Evolutionary conservation across 1,140 invertebrate species (phyloP), one percentile per base, ranked within the genome.

Genomic region (Berghia stephanieae): DNA sequence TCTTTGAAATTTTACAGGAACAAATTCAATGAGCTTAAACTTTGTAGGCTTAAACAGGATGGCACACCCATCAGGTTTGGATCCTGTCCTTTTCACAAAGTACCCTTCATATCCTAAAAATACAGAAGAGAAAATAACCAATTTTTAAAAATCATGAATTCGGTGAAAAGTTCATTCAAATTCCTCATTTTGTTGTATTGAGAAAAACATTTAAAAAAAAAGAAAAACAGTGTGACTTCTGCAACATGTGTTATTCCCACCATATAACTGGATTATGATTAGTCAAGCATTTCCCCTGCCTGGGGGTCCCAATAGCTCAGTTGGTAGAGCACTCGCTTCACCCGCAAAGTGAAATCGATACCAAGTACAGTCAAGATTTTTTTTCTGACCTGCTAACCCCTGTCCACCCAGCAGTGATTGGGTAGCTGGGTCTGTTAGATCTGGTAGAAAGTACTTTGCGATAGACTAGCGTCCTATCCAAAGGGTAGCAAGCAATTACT

Each of bases 41-140:
- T 92, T 90, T 0, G 89, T 86, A 2, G 87, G 84, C 81, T 93
- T 94, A 83, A 92, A 96, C 86, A 95, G 94, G 57, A 96, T 94
- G 1, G 95, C 95, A 90, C 95, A 96, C 0, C 96, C 96, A 89
- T 97, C 95, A 16, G 85, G 85, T 80, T 93, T 92, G 31, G 79
- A 46, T 1, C 93, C 92, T 3, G 94, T 95, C 83, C 94, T 92
- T 83, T 94, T 93, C 87, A 95, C 95, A 84, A 91, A 96, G 0
- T 94, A 83, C 27, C 93, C 92, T 57, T 89, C 86, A 84, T 94
- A 94, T 0, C 92, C 92, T 90, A 49, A 86, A 82, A 68, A 82
- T 57, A 70, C 44, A 66, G 77, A 43, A 34, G 44, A 42, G 18
- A 46, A 46, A 74, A 40, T 36, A 57, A 75, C 44, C 8, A 68